Conservation (phyloP, 2,113 vertebrate species). For the Centrocercus urophasianus region DNA sequence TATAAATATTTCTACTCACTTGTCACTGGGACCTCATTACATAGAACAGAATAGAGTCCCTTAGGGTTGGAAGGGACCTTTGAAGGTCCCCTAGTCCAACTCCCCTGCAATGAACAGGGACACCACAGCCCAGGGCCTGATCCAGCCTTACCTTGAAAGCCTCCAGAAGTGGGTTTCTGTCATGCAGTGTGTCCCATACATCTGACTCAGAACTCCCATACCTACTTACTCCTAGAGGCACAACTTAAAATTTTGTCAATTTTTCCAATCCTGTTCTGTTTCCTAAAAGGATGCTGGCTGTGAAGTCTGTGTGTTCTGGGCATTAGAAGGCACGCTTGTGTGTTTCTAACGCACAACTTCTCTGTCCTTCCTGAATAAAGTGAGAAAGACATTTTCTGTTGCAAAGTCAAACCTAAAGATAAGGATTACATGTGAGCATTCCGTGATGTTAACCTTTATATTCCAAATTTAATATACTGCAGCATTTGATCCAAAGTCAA, state of each 20-base stretch:
- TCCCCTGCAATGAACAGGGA: background rate
- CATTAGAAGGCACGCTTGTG: background rate
- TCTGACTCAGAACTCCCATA: background rate
- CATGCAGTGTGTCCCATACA: background rate
- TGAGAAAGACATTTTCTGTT: background rate
- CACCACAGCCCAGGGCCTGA: background rate
- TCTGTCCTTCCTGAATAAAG: background rate
- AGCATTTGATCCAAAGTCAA: background rate
- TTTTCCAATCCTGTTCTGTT: background rate
- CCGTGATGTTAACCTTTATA: background rate
- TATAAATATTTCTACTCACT: background rate
- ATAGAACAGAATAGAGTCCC: too few relatives aligned
- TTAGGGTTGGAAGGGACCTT: background rate
- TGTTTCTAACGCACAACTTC: background rate
- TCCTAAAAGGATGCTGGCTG: background rate
- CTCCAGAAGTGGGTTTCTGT: background rate
- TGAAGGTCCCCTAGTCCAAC: background rate
- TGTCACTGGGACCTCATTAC: background rate
- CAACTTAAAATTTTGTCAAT: background rate
- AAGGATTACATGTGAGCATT: background rate
- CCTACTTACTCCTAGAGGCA: background rate
- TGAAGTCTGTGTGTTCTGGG: background rate
- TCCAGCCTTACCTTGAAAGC: background rate
- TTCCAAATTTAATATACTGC: background rate
- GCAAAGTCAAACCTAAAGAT: background rate